Evolutionary conservation across 2,888 invertebrate species (phyloP).

Genomic region (Euclidia mi): DNA sequence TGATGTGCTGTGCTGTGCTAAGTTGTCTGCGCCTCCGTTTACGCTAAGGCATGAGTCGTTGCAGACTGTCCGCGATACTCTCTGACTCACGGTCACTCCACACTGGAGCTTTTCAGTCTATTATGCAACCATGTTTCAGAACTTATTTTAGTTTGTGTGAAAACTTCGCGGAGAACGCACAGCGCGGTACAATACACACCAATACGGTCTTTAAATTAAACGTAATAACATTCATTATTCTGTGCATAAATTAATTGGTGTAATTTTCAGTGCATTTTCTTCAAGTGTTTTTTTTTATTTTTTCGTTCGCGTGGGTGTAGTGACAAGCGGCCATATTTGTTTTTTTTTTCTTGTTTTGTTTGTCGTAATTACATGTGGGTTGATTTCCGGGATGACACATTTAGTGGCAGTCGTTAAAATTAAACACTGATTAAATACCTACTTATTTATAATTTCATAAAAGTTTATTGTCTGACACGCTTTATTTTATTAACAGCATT

Average conservation of each 20-base stretch:
- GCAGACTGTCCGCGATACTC: constrained; percentile 53
- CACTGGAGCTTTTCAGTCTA: constrained; percentile 83
- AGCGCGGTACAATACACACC: constrained; percentile 50
- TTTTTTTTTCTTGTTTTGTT: constrained; percentile 65
- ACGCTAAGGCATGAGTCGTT: no score
- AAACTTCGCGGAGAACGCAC: constrained; percentile 71
- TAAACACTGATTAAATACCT: background rate
- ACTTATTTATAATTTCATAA: no score
- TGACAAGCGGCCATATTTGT: constrained; percentile 65
- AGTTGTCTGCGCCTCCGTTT: no score
- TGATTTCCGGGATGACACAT: constrained; percentile 65
- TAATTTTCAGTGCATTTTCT: constrained; percentile 35
- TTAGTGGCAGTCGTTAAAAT: background rate
- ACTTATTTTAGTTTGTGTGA: constrained; percentile 86
- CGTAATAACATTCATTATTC: constrained; percentile 36
- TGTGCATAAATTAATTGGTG: constrained; percentile 34
- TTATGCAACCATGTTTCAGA: constrained; percentile 85
- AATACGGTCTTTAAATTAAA: constrained; percentile 46
- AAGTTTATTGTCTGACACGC: no score
- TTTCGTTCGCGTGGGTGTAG: constrained; percentile 53
- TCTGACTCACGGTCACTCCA: constrained; percentile 54
- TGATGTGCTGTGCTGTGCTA: no score
- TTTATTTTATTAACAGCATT: no score
- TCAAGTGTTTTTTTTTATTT: constrained; percentile 42
- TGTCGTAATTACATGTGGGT: constrained; percentile 52